These are phyloP conservation scores for Phyto melanocephala DNA, from an alignment of 2,888 invertebrate species.

Conservation along the genomic window DNA sequence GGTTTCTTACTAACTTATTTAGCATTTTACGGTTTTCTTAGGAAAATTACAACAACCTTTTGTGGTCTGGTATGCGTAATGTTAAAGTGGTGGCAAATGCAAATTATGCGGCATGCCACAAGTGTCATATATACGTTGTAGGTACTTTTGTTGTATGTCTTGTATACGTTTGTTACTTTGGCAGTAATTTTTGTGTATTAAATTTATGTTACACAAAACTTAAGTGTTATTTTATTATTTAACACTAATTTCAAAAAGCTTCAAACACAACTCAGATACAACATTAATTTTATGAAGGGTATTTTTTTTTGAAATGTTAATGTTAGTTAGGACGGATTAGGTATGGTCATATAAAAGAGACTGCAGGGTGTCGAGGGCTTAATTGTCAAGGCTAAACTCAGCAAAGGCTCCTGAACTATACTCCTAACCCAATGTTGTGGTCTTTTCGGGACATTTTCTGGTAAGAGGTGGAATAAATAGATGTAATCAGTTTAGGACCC, in stretches of 20 bases:
- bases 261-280: too few species aligned
- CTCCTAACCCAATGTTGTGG: too few species aligned
- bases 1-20: conserved; percentile 13
- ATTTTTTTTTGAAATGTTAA: too few species aligned
- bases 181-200: conserved; percentile 17
- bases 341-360: too few species aligned
- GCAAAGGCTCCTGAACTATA: too few species aligned
- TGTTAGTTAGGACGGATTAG: too few species aligned
- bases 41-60: conserved; percentile 25
- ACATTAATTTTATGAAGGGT: too few species aligned
- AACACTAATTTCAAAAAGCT: conserved; percentile 7
- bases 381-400: too few species aligned
- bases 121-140: conserved; percentile 41
- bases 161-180: background rate
- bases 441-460: too few species aligned
- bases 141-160: background rate
- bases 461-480: too few species aligned
- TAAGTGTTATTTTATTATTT: conserved; percentile 25
- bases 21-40: conserved; percentile 18
- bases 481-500: too few species aligned
- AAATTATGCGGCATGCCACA: conserved; percentile 63
- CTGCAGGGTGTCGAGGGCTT: too few species aligned
- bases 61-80: conserved; percentile 52
- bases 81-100: conserved; percentile 55
- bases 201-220: conserved; percentile 9